A percentile compares a stretch with the other conserved stretches of the same genome.
These are phyloP conservation scores for Pollimyrus isidori DNA, from an alignment of 2,113 vertebrate genomes.

Conservation along the genomic window DNA sequence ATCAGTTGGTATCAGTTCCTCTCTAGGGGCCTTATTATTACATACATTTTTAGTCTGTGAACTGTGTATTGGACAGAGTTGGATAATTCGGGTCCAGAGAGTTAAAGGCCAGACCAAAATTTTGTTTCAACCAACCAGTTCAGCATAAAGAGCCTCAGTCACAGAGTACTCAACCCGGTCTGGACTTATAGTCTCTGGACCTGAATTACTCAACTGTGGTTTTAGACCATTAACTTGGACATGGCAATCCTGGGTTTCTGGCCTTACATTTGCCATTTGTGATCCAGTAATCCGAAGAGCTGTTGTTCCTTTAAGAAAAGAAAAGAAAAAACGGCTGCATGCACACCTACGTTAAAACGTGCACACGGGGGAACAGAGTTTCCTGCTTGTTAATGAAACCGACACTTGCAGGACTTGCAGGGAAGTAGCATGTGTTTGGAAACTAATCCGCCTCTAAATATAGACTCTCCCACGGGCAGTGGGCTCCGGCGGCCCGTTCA, in stretches of 20 bases:
- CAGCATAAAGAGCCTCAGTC: too few relatives aligned
- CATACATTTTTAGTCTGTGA: not conserved
- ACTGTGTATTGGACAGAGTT: too few relatives aligned
- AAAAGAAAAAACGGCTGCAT: not conserved
- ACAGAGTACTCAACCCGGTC: too few relatives aligned
- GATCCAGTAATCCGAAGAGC: not conserved
- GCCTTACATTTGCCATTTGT: not conserved
- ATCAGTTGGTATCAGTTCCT: not conserved
- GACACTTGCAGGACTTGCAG: not conserved
- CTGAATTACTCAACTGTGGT: too few relatives aligned
- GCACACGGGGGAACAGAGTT: not conserved
- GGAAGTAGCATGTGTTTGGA: not conserved
- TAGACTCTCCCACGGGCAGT: not conserved
- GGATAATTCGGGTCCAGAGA: too few relatives aligned
- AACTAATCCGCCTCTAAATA: not conserved
- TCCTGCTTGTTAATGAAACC: not conserved
- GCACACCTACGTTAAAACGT: not conserved
- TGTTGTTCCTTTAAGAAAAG: not conserved
- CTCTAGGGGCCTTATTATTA: not conserved
- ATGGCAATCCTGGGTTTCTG: not conserved
- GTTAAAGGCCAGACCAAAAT: too few relatives aligned
- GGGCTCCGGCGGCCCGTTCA: not conserved
- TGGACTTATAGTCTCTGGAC: too few relatives aligned
- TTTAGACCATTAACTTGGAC: not conserved
- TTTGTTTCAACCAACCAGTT: too few relatives aligned